Conservation (phyloP, 1,140 invertebrate species). For the Octopus sinensis region DNA sequence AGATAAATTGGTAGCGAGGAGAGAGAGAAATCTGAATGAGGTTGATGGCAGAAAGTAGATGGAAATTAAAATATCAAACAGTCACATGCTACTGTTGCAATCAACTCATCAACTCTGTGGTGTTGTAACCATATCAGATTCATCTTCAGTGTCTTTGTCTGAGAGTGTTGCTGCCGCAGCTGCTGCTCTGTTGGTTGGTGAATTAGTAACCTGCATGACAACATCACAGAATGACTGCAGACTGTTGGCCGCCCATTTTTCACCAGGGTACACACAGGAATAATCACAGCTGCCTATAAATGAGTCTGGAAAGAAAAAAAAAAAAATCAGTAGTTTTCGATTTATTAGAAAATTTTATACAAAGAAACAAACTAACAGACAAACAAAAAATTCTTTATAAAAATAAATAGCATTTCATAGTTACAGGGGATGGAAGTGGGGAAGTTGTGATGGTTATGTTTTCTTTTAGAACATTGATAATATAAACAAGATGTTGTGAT, state of each 20-base stretch:
- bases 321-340: background rate
- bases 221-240: conserved; percentile 9
- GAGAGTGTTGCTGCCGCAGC: background rate
- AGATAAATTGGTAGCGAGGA: no score
- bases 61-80: no score
- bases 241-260: background rate
- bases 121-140: background rate
- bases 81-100: background rate
- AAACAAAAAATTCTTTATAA: background rate
- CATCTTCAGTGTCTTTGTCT: background rate
- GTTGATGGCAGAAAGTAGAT: no score
- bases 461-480: no score
- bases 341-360: no score
- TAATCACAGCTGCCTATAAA: conserved; percentile 11
- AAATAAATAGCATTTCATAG: background rate
- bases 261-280: conserved; percentile 4
- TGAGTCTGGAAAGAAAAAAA: background rate
- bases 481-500: no score
- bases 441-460: no score
- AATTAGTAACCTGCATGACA: conserved; percentile 1
- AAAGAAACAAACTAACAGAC: background rate
- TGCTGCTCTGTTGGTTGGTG: background rate
- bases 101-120: background rate
- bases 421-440: background rate
- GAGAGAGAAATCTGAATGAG: no score